phyloP scores from a whole-genome alignment of 2,888 invertebrate species.

The Smittia sp. region DNA sequence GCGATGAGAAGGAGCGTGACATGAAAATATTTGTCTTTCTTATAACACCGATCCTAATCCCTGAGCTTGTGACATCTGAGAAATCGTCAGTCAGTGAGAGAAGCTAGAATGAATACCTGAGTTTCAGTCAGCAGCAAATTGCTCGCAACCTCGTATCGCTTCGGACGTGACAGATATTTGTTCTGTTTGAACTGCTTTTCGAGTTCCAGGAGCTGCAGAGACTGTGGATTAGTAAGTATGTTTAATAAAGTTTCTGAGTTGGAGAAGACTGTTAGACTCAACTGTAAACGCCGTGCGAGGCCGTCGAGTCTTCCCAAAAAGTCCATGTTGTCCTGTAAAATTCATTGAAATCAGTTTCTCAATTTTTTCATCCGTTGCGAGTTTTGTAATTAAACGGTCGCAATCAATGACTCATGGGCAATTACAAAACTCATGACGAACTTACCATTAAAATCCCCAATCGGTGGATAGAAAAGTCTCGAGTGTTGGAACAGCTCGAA shows the following conservation, averaged over 20 bases:
- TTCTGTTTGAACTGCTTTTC: slow-evolving; percentile 99
- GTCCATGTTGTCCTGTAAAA: slow-evolving; percentile 66
- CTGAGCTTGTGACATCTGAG: not conserved
- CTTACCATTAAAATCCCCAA: slow-evolving; percentile 31
- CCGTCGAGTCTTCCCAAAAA: slow-evolving; percentile 81
- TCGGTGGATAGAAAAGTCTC: slow-evolving; percentile 25
- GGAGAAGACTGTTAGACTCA: not conserved
- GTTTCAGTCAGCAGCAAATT: slow-evolving; percentile 97
- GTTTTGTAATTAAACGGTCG: too few relatives aligned
- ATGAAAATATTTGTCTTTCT: slow-evolving; percentile 33
- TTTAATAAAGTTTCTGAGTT: not conserved
- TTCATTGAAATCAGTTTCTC: too few relatives aligned
- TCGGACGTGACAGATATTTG: slow-evolving; percentile 97
- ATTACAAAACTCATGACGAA: not conserved
- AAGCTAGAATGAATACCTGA: slow-evolving; percentile 59
- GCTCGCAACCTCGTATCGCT: slow-evolving; percentile 97
- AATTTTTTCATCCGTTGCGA: too few relatives aligned
- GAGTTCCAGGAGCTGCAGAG: slow-evolving; percentile 91
- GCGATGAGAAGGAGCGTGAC: slow-evolving; percentile 13
- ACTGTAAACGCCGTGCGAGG: slow-evolving; percentile 95
- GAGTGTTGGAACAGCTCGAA: slow-evolving; percentile 30
- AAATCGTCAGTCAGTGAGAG: not conserved
- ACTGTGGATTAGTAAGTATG: slow-evolving; percentile 43
- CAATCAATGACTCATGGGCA: not conserved
- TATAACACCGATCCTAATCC: slow-evolving; percentile 30